Percentiles rank a stretch among this genome's conserved stretches.
Conservation (phyloP, 2,113 vertebrate species). For the Polypterus bichir region DNA sequence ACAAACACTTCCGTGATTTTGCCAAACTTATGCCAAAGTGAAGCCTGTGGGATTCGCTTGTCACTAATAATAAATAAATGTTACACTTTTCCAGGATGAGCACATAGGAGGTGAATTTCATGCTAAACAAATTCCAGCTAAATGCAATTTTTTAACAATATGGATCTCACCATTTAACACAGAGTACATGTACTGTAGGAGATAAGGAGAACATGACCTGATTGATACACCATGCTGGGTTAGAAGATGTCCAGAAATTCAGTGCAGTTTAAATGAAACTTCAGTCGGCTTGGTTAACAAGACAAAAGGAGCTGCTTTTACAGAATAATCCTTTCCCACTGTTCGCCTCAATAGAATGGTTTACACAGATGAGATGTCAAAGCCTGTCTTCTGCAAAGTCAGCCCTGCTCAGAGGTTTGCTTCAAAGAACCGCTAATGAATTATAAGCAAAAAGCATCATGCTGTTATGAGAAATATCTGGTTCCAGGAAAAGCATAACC, state of each 20-base stretch:
- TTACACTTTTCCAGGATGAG: too few relatives aligned
- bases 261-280: neutral
- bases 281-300: conserved; percentile 1
- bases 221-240: neutral
- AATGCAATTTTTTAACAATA: too few relatives aligned
- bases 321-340: conserved; percentile 22
- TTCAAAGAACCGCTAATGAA: conserved; percentile 1
- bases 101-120: too few relatives aligned
- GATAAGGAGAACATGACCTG: too few relatives aligned
- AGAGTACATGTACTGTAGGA: too few relatives aligned
- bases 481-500: conserved; percentile 20
- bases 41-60: too few relatives aligned
- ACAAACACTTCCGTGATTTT: too few relatives aligned
- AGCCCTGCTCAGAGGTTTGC: neutral
- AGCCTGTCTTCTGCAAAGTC: conserved; percentile 9
- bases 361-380: conserved; percentile 4
- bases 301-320: conserved; percentile 24
- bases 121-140: too few relatives aligned
- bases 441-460: neutral
- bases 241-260: conserved; percentile 2
- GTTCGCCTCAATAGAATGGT: conserved; percentile 7
- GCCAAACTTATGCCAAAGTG: too few relatives aligned
- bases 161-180: too few relatives aligned
- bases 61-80: too few relatives aligned
- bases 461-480: neutral